These are phyloP conservation scores for Sternarchorhynchus goeldii DNA, from an alignment of 2,797 vertebrate genomes.

Conservation along the genomic window DNA sequence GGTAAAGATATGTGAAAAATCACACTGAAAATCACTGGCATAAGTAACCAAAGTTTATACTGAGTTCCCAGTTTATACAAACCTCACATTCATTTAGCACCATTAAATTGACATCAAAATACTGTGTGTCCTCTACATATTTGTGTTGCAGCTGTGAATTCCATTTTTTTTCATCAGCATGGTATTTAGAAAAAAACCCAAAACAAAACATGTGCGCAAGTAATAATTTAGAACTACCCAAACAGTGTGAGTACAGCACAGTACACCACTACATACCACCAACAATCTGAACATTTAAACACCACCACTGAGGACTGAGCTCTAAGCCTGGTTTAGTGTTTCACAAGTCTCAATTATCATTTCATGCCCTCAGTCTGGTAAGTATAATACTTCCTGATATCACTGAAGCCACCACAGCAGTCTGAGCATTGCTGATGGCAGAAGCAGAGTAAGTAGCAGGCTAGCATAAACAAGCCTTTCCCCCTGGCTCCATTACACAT, in stretches of 20 bases:
- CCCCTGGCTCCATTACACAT: constrained; percentile 23
- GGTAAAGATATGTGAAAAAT: too few species aligned
- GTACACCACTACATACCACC: not conserved
- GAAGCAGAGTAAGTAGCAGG: constrained; percentile 15
- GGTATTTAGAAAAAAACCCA: not conserved
- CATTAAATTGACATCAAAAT: too few species aligned
- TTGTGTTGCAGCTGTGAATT: too few species aligned
- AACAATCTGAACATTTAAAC: not conserved
- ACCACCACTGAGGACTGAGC: not conserved
- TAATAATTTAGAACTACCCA: constrained; percentile 4
- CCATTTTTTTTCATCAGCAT: not conserved
- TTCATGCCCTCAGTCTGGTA: constrained; percentile 11
- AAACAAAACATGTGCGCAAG: not conserved
- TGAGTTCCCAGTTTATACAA: too few species aligned
- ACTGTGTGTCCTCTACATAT: too few species aligned
- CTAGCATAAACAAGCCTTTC: constrained; percentile 32
- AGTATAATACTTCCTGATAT: constrained; percentile 21
- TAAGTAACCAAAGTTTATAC: too few species aligned
- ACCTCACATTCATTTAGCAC: too few species aligned
- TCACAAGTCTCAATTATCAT: constrained; percentile 10
- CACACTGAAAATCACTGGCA: too few species aligned
- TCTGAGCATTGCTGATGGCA: constrained; percentile 12
- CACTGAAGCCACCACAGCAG: constrained; percentile 3
- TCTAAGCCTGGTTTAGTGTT: constrained; percentile 6
- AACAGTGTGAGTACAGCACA: not conserved